These are phyloP conservation scores for Ardeotis arabs DNA, from an alignment of 2,113 vertebrate genomes.

Conservation along the genomic window DNA sequence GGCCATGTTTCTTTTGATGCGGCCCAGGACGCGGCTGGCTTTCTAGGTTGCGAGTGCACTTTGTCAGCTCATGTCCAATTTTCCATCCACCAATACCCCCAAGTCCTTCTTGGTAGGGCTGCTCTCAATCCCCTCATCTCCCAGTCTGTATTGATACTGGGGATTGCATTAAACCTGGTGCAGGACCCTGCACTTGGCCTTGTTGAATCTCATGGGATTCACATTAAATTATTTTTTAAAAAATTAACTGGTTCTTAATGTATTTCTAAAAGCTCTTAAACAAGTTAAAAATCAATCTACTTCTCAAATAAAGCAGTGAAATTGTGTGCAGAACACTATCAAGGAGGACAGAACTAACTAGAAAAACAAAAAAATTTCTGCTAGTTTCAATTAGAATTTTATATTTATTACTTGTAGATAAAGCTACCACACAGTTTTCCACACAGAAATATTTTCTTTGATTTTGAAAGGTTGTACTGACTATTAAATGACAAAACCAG, in stretches of 20 bases:
- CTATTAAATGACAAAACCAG: neutral
- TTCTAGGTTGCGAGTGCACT: neutral
- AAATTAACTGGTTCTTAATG: neutral
- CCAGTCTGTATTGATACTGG: too few relatives aligned
- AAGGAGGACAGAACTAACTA: neutral
- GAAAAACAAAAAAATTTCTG: neutral
- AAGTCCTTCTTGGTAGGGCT: too few relatives aligned
- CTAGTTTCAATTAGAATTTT: neutral
- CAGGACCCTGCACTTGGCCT: too few relatives aligned
- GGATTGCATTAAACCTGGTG: too few relatives aligned
- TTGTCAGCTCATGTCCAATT: too few relatives aligned
- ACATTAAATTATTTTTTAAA: neutral
- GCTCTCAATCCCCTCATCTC: too few relatives aligned
- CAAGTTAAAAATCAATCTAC: neutral
- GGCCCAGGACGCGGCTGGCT: neutral
- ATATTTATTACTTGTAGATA: neutral
- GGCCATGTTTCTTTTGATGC: neutral
- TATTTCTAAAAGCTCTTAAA: neutral
- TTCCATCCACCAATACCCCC: too few relatives aligned
- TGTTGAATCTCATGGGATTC: neutral
- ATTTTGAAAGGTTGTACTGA: neutral
- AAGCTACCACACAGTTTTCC: neutral
- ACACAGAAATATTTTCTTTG: neutral
- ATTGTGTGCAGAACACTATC: neutral
- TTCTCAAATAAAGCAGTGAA: neutral